Base-by-base conservation (phyloP, 2,888 invertebrate species). In the Ornithoptera alexandrae region DNA sequence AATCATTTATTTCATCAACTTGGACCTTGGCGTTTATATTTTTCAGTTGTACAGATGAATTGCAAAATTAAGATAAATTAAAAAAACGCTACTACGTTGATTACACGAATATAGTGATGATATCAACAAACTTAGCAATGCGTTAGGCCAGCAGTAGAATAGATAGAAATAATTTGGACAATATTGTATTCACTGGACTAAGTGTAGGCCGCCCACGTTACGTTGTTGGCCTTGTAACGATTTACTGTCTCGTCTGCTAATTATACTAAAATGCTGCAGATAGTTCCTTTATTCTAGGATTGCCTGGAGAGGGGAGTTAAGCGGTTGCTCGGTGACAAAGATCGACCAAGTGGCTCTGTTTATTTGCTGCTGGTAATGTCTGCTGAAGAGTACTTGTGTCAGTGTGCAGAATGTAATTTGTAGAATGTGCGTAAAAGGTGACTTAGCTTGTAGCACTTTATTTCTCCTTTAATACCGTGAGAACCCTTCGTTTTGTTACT, bases 261-360 rank as follows among this genome's bases (percentile, higher is more conserved):
- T 53, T 53, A 53, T 53, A n/a, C n/a, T n/a, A 53, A n/a, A n/a
- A 53, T 53, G n/a, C n/a, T n/a, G n/a, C 53, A 53, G 53, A 53
- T 53, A 53, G 53, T 53, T 53, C n/a, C 53, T 8, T 12, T n/a
- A 53, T 53, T 53, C 53, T 53, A 53, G 53, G 53, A 53, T 53
- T 53, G 18, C 7, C 18, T n/a, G 53, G 53, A 18, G 53, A 15
- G 50, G 50, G 50, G 17, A 50, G 50, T 50, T 50, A 50, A 50
- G 15, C 1, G 50, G 50, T 50, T 17, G 18, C 1, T 18, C 50
- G 17, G 50, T 15, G 5, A 53, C 53, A 53, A 46, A 53, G 6
- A 53, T 12, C 18, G 18, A n/a, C 6, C n/a, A n/a, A 53, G 53
- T 53, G 53, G 15, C 15, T 46, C 46, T 46, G 46, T 46, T 46